Conservation (phyloP, 2,113 vertebrate species). For the Ailurus styani region DNA sequence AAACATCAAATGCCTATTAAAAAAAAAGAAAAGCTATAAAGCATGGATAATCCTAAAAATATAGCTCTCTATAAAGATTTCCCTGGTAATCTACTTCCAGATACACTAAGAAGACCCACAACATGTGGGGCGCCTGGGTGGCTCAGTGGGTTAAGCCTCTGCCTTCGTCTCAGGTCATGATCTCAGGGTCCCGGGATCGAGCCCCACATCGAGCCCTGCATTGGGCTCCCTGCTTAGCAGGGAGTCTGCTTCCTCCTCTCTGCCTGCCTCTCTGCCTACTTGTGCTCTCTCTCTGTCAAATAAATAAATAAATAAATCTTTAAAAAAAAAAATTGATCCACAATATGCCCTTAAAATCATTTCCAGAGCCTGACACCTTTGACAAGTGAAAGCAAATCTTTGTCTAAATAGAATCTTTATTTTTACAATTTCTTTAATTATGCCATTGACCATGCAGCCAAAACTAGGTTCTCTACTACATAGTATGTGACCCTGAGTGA, state of each 20-base stretch:
- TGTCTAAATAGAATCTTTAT: neutral
- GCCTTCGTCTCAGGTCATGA: no score
- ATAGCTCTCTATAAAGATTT: neutral
- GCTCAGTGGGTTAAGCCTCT: no score
- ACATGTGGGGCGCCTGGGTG: no score
- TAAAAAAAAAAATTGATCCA: no score
- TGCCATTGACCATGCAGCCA: neutral
- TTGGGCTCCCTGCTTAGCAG: no score
- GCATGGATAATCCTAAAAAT: neutral
- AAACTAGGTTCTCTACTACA: neutral
- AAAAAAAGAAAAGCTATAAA: constrained; percentile 17
- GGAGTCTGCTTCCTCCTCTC: no score
- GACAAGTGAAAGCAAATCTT: neutral
- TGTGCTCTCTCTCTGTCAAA: no score
- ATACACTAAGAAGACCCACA: neutral
- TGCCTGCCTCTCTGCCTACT: no score
- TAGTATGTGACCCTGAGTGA: neutral
- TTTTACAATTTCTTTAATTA: neutral
- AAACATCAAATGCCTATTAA: neutral
- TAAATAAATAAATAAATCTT: no score
- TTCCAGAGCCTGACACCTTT: neutral
- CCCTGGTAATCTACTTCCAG: neutral
- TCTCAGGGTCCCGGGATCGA: no score
- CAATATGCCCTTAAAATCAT: neutral
- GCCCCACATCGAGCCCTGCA: no score